phyloP scores from a whole-genome alignment of 2,797 vertebrate species.

The Ciconia nigra region DNA sequence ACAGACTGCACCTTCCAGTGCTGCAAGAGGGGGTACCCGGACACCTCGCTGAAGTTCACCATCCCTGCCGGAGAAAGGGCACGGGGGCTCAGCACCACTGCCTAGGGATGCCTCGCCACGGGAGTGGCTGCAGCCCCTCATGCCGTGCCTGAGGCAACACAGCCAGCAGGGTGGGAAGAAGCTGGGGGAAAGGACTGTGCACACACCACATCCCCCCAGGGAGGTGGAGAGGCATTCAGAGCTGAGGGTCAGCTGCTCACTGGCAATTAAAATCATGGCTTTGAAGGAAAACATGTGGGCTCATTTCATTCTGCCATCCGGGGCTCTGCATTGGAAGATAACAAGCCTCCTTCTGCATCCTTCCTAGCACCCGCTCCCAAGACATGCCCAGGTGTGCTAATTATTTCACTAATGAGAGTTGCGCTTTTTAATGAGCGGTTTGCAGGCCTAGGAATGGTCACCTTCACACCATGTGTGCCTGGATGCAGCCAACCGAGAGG shows the following conservation, averaged over 20 bases:
- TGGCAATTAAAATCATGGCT: slow-evolving; percentile 29
- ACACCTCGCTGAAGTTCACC: slow-evolving; percentile 99
- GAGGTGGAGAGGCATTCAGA: not conserved
- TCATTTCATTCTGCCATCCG: not conserved
- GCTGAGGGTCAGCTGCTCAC: slow-evolving; percentile 7
- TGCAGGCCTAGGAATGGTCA: not conserved
- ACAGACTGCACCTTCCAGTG: slow-evolving; percentile 93
- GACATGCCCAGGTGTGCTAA: slow-evolving; percentile 39
- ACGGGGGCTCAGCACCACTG: not conserved
- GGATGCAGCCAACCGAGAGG: not conserved
- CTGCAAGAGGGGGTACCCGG: slow-evolving; percentile 92
- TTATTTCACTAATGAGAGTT: slow-evolving; percentile 51
- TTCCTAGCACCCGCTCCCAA: not conserved
- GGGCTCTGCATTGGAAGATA: not conserved
- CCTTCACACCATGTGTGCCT: not conserved
- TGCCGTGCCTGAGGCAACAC: accelerated
- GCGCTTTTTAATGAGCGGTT: slow-evolving; percentile 5
- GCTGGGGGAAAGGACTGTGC: not conserved
- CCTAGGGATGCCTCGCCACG: accelerated
- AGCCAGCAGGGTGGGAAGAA: not conserved
- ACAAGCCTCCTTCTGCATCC: not conserved
- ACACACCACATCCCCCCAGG: not conserved
- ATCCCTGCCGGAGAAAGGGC: slow-evolving; percentile 81
- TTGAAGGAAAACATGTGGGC: not conserved
- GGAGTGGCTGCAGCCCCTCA: not conserved